These are phyloP conservation scores for Syngnathus rostellatus DNA, from an alignment of 2,797 vertebrate genomes.

Conservation along the genomic window DNA sequence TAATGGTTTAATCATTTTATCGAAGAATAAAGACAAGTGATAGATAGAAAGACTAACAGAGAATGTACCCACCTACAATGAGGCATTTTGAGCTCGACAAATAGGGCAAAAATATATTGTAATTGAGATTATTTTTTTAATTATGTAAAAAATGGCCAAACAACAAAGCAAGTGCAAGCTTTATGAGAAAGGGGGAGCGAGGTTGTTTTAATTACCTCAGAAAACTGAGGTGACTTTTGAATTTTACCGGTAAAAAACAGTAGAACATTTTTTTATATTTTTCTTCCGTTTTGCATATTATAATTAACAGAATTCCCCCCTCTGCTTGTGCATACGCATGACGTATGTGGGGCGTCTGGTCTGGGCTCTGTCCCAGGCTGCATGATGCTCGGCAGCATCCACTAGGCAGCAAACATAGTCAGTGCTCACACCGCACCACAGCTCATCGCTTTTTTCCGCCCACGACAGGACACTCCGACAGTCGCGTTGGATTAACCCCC, in stretches of 20 bases:
- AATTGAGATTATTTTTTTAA: background rate
- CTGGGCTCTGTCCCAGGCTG: slow-evolving; percentile 88
- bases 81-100: too few relatives aligned
- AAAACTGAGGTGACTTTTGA: background rate
- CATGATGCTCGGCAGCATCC: slow-evolving; percentile 41
- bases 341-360: slow-evolving; percentile 60
- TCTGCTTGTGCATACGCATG: background rate
- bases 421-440: slow-evolving; percentile 54
- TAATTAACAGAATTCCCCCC: too few relatives aligned
- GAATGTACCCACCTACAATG: too few relatives aligned
- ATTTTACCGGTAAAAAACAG: background rate
- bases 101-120: too few relatives aligned
- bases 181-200: too few relatives aligned
- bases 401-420: slow-evolving; percentile 39
- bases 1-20: too few relatives aligned
- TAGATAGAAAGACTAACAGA: too few relatives aligned
- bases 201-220: too few relatives aligned
- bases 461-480: slow-evolving; percentile 49
- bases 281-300: background rate
- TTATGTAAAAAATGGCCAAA: background rate
- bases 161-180: background rate
- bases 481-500: slow-evolving; percentile 38
- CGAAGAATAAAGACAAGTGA: too few relatives aligned
- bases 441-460: slow-evolving; percentile 41
- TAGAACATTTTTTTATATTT: background rate